Evolutionary conservation across 92 coral and sea anemone genomes (phyloP).

Genomic region (Actinostola sp.): DNA sequence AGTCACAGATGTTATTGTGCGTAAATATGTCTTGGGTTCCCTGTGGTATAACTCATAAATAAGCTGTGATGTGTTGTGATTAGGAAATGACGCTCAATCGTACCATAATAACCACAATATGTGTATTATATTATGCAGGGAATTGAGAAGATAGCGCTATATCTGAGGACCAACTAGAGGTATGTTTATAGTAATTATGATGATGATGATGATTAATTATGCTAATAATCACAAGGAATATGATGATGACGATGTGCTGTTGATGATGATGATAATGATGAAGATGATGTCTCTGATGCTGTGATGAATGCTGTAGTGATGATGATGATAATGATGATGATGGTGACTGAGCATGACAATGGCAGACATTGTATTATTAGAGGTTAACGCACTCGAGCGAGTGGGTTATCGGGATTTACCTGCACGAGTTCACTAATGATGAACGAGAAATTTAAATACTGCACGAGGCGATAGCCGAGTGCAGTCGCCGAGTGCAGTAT

Average conservation of each 20-base stretch:
- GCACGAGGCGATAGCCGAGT: no score
- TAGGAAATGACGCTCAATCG: no score
- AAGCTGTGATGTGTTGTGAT: no score
- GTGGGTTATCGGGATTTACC: no score
- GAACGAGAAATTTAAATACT: no score
- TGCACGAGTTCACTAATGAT: no score
- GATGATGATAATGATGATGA: neutral
- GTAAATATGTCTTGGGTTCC: slow-evolving; percentile 11
- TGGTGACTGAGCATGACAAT: no score
- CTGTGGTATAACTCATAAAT: no score
- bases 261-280: slow-evolving; percentile 8
- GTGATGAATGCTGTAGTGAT: neutral
- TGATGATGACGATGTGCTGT: neutral
- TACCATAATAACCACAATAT: neutral
- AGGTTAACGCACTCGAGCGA: no score
- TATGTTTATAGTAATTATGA: slow-evolving; percentile 12
- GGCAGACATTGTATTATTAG: no score
- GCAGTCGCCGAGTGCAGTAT: no score
- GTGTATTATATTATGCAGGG: slow-evolving; percentile 44
- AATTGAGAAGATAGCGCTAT: slow-evolving; percentile 83
- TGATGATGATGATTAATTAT: neutral
- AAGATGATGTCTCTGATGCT: no score
- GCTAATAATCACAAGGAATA: neutral
- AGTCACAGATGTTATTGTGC: slow-evolving; percentile 88
- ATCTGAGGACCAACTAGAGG: slow-evolving; percentile 93